A percentile compares a stretch with the other conserved stretches of the same genome.
phyloP scores from a whole-genome alignment of 2,888 invertebrate genomes.

The Trachelus stipa region DNA sequence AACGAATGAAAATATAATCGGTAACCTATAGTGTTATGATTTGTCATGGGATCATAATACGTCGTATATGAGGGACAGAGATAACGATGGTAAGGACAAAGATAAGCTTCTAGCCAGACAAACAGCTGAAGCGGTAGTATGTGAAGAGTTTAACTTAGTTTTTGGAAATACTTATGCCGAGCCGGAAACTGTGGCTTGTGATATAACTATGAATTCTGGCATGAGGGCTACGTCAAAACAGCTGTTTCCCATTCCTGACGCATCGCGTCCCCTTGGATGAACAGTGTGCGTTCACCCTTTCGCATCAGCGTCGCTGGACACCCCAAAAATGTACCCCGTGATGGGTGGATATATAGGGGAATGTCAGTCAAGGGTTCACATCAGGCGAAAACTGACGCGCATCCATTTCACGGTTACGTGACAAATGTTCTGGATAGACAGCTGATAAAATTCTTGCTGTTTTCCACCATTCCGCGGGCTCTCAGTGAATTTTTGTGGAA shows the following conservation, averaged over 20 bases:
- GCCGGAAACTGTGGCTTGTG: background rate
- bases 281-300: background rate
- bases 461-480: no score
- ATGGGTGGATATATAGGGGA: no score
- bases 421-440: background rate
- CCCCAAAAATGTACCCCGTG: no score
- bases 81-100: no score
- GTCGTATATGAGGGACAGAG: no score
- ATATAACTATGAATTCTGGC: background rate
- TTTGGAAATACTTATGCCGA: background rate
- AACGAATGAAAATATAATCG: no score
- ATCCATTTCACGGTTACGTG: slow-evolving; percentile 1
- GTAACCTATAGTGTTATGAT: no score
- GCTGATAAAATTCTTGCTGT: background rate
- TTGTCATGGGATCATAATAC: no score
- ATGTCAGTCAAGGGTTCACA: background rate
- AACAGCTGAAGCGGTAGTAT: no score
- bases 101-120: no score
- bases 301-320: background rate
- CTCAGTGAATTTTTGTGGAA: no score
- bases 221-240: background rate
- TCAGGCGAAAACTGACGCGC: background rate
- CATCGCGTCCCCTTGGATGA: background rate
- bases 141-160: no score
- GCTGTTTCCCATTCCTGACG: background rate